These are phyloP conservation scores for Sinopyrophorus schimmeli DNA, from an alignment of 2,888 invertebrate genomes.

Conservation along the genomic window DNA sequence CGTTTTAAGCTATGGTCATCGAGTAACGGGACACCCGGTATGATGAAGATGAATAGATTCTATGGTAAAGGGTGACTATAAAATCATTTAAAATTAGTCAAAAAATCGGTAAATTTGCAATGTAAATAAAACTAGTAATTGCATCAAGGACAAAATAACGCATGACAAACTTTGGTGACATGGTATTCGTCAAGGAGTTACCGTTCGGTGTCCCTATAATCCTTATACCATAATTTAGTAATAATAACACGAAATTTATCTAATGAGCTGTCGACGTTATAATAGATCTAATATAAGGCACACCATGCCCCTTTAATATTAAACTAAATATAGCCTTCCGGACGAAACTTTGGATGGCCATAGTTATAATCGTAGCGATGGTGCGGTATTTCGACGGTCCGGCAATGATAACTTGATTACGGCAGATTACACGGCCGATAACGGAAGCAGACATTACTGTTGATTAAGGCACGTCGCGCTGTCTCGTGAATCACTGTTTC, in stretches of 20 bases:
- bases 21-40: no score
- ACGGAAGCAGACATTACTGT: constrained; percentile 39
- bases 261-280: constrained; percentile 17
- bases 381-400: constrained; percentile 28
- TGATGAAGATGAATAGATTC: no score
- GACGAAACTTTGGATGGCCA: constrained; percentile 10
- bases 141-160: no score
- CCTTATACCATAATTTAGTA: constrained; percentile 20
- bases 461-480: constrained; percentile 37
- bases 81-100: no score
- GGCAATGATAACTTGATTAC: constrained; percentile 40
- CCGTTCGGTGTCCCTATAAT: no score
- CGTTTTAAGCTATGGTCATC: no score
- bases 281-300: constrained; percentile 4
- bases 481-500: constrained; percentile 28
- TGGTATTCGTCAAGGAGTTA: no score
- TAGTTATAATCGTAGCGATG: constrained; percentile 13
- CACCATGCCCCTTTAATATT: constrained; percentile 6
- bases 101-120: no score
- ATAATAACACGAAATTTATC: constrained; percentile 18
- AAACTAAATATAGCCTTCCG: constrained; percentile 17
- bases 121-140: no score
- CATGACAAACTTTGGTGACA: no score
- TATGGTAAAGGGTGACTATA: no score
- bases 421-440: constrained; percentile 36